Conservation (phyloP, 92 coral and sea anemone genomes). For the Palythoa grandiflora region DNA sequence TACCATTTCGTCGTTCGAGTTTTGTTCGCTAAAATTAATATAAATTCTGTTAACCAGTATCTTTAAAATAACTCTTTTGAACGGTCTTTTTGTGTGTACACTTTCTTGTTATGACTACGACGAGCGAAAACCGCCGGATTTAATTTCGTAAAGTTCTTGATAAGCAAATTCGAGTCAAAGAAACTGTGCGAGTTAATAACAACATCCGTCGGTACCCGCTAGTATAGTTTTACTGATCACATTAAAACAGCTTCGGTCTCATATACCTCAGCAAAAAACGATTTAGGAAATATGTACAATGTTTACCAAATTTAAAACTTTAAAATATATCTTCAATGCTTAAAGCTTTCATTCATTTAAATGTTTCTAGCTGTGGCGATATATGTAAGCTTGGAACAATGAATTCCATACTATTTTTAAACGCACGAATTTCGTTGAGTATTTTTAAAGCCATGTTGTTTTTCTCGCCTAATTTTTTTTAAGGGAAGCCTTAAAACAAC, state of each 20-base stretch:
- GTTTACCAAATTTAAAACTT: background rate
- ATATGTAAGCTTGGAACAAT: background rate
- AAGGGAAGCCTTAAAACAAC: background rate
- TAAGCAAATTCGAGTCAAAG: no score
- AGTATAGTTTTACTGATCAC: no score
- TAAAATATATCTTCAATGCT: background rate
- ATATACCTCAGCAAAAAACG: background rate
- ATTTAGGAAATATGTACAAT: background rate
- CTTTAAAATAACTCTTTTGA: background rate
- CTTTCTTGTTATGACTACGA: no score
- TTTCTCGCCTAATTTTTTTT: background rate
- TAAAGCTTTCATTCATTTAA: background rate
- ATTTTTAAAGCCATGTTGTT: background rate
- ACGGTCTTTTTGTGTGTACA: no score
- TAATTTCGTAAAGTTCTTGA: no score
- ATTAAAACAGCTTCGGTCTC: background rate
- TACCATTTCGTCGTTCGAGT: background rate
- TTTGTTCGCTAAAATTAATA: background rate
- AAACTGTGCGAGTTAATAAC: no score
- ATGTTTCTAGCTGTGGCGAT: background rate
- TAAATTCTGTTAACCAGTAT: background rate
- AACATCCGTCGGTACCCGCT: no score
- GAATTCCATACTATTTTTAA: background rate
- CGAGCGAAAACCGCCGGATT: no score
- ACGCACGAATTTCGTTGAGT: background rate